Base-by-base conservation (phyloP, 1,140 invertebrate species). In the Drosophila sp. region DNA sequence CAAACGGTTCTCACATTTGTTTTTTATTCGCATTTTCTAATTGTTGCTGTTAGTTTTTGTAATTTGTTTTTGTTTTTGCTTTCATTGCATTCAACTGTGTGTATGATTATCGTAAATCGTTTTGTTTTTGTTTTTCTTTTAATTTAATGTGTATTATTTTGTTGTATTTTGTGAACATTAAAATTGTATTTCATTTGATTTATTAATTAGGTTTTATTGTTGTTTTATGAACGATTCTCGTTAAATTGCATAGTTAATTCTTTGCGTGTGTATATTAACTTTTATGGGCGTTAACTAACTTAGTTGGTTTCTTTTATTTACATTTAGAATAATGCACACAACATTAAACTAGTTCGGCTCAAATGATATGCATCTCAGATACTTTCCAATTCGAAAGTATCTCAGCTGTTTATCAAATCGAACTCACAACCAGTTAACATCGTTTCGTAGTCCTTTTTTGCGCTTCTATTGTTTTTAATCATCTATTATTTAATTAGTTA, bases 251-350 rank as follows among this genome's bases (percentile, higher is more conserved):
- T 72, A 78, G 62, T 76, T 83, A 56, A 59, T 62, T 63, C 32
- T 29, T 29, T 61, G 61, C 43, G 46, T 67, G 61, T 69, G 56
- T 56, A 25, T 61, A 58, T 65, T 54, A 59, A 69, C 53, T 58
- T 83, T 54, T 67, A 48, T 59, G 72, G 59, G 54, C 51, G 29
- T 76, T 70, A 67, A 83, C 66, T 83, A 75, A 76, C 73, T 76
- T 46, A 72, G 46, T 72, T 79, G 53, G 8, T 51, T 48, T 38
- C 46, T 46, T 48, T 77, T 91, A 90, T 91, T 69, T 91, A 91
- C 87, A 91, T 79, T 90, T 89, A 77, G 81, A 90, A 79, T 83
- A 82, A 81, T 81, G 73, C 70, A 69, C 71, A 79, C 82, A 91
- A 91, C 66, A 78, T 79, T 73, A 51, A 58, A 75, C 67, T 78